These are phyloP conservation scores for Anastrepha ludens DNA, from an alignment of 1,140 invertebrate species.

Conservation along the genomic window DNA sequence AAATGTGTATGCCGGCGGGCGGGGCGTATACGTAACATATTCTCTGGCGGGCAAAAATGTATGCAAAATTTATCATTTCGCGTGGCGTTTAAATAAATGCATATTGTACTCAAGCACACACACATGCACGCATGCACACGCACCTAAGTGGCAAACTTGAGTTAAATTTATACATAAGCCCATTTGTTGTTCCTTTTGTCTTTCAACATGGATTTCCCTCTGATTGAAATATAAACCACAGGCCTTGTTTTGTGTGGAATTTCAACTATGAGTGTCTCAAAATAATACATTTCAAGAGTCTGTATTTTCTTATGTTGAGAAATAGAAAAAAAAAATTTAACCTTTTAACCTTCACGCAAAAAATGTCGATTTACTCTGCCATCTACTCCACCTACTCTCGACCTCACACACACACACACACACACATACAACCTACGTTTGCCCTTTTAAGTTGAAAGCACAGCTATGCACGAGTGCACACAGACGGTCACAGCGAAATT, in stretches of 20 bases:
- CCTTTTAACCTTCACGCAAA: slow-evolving; percentile 34
- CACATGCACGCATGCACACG: background rate
- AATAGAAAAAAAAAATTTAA: background rate
- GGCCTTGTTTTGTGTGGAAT: background rate
- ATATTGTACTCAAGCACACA: background rate
- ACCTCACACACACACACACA: background rate
- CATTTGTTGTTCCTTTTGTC: background rate
- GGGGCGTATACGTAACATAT: slow-evolving; percentile 30
- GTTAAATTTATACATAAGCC: background rate
- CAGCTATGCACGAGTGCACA: background rate
- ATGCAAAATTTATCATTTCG: slow-evolving; percentile 14
- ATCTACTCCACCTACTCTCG: background rate
- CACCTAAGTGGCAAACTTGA: background rate
- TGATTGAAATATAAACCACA: background rate
- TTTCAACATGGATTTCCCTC: background rate
- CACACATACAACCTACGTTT: background rate
- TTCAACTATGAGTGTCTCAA: background rate
- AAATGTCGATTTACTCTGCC: background rate
- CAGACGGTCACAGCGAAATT: slow-evolving; percentile 23
- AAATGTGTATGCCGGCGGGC: background rate
- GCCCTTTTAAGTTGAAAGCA: background rate
- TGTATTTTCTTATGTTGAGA: background rate
- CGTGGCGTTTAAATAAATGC: background rate
- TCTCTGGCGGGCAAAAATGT: background rate
- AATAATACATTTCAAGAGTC: background rate